phyloP scores from a whole-genome alignment of 2,797 vertebrate species.

The Sebastes glaucus region DNA sequence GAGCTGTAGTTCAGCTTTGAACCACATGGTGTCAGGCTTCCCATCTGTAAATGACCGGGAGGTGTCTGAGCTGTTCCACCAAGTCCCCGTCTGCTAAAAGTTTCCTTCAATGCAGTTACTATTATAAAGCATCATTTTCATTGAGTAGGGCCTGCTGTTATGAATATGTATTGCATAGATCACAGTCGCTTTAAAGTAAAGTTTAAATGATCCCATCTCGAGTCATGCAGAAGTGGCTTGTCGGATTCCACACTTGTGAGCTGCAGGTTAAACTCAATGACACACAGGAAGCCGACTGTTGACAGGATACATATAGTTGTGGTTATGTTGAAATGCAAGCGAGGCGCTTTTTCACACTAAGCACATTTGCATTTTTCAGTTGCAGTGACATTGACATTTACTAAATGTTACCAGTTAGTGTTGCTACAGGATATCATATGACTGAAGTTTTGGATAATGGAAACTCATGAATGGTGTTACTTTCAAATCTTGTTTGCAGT shows the following conservation, averaged over 20 bases:
- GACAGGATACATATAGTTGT: conserved; percentile 82
- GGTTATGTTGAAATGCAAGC: conserved; percentile 70
- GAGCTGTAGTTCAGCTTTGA: conserved; percentile 1
- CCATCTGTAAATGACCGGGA: conserved; percentile 10
- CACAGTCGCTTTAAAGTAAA: background rate
- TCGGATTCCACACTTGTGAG: background rate
- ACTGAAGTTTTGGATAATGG: conserved; percentile 5
- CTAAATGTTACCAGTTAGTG: background rate
- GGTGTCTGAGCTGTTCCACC: background rate
- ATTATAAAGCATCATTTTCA: background rate
- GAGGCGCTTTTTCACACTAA: conserved; percentile 55
- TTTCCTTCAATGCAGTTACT: background rate
- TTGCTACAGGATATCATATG: background rate
- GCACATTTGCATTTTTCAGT: conserved; percentile 62
- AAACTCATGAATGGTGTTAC: conserved; percentile 16
- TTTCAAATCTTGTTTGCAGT: background rate
- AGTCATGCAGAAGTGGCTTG: background rate
- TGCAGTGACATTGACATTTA: conserved; percentile 36
- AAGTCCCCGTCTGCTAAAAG: background rate
- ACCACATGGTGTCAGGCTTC: conserved; percentile 68
- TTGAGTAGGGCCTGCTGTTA: background rate
- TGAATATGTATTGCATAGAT: background rate
- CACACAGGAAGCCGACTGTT: conserved; percentile 77
- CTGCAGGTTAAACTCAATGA: conserved; percentile 33
- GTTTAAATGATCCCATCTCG: background rate